phyloP scores from a whole-genome alignment of 2,888 invertebrate genomes.

The Malthinus flaveolus region DNA sequence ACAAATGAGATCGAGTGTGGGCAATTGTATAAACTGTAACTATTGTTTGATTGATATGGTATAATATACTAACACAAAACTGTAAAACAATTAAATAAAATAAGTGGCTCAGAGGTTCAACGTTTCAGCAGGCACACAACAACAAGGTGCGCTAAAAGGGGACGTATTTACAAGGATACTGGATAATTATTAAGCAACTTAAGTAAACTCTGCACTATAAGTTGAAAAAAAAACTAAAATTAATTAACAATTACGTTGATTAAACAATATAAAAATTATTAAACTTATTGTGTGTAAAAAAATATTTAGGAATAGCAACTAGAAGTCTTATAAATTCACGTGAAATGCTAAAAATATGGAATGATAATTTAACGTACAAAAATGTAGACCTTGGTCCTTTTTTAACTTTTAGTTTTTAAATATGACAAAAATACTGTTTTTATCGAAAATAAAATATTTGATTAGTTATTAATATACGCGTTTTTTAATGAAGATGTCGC shows the following conservation, averaged over 20 bases:
- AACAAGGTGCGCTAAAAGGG: slow-evolving; percentile 49
- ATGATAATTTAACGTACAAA: slow-evolving; percentile 48
- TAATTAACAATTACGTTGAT: slow-evolving; percentile 56
- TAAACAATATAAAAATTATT: slow-evolving; percentile 40
- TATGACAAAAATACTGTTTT: slow-evolving; percentile 43
- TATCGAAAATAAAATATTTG: background rate
- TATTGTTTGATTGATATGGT: slow-evolving; percentile 52
- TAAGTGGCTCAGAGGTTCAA: slow-evolving; percentile 46
- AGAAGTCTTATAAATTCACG: slow-evolving; percentile 52
- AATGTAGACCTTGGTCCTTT: slow-evolving; percentile 50
- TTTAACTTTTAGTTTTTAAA: slow-evolving; percentile 25
- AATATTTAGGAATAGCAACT: slow-evolving; percentile 54
- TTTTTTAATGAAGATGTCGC: too few species aligned
- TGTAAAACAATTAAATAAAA: slow-evolving; percentile 44
- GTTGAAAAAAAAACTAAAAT: slow-evolving; percentile 50
- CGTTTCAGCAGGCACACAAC: slow-evolving; percentile 51
- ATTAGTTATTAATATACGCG: too few species aligned
- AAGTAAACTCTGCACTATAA: slow-evolving; percentile 49
- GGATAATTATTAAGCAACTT: slow-evolving; percentile 46
- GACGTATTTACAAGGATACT: slow-evolving; percentile 50
- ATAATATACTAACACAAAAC: slow-evolving; percentile 41
- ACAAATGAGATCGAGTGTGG: slow-evolving; percentile 55
- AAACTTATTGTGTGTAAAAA: slow-evolving; percentile 49
- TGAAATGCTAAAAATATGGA: slow-evolving; percentile 51
- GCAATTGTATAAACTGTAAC: slow-evolving; percentile 48